Evolutionary conservation across 2,113 vertebrate genomes (phyloP).

Genomic region (Salvator merianae): DNA sequence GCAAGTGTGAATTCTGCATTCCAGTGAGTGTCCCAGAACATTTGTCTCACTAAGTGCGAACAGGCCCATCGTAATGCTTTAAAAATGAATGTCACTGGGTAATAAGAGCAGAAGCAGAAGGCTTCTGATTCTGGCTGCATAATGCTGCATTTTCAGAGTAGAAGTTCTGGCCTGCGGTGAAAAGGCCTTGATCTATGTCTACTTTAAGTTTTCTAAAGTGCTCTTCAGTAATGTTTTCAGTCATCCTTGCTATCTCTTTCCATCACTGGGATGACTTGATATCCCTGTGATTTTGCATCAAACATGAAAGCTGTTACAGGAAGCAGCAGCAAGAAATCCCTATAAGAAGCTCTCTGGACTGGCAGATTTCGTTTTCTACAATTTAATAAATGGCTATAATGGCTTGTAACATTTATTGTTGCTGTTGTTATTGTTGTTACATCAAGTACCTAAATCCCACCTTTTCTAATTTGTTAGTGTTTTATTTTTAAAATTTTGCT

Average conservation of each 20-base stretch:
- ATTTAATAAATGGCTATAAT: constrained; percentile 47
- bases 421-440: constrained; percentile 50
- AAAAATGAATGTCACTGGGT: constrained; percentile 14
- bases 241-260: constrained; percentile 3
- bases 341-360: constrained; percentile 47
- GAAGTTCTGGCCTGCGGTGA: neutral
- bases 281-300: constrained; percentile 50
- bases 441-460: constrained; percentile 40
- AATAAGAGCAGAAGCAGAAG: neutral
- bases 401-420: constrained; percentile 49
- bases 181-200: neutral
- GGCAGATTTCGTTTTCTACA: constrained; percentile 42
- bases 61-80: too few species aligned
- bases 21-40: too few species aligned
- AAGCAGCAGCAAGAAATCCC: constrained; percentile 37
- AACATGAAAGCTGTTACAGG: constrained; percentile 46
- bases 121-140: constrained; percentile 27
- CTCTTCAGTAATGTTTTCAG: constrained; percentile 36
- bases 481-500: too few species aligned
- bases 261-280: constrained; percentile 45
- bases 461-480: constrained; percentile 56
- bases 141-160: constrained; percentile 17
- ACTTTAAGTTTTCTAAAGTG: constrained; percentile 46
- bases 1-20: too few species aligned
- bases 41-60: too few species aligned